phyloP scores from a whole-genome alignment of 2,888 invertebrate species.

The Imbricaverruca yamaguchii region DNA sequence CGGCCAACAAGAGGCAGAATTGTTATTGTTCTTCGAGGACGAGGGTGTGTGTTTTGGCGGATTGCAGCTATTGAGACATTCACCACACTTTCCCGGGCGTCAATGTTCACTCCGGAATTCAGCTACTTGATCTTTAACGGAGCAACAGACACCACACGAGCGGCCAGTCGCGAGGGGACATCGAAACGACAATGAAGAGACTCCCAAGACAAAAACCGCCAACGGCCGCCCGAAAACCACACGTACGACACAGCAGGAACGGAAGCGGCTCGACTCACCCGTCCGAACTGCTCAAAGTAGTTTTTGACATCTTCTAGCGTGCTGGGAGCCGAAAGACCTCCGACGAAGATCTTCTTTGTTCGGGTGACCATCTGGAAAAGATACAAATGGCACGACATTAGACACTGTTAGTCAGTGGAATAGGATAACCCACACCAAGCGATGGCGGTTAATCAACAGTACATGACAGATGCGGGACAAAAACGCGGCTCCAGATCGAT shows the following conservation, averaged over 20 bases:
- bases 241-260: slow-evolving; percentile 17
- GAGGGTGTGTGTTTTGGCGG: too few relatives aligned
- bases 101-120: too few relatives aligned
- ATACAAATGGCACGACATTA: neutral
- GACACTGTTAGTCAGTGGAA: neutral
- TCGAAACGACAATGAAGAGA: too few relatives aligned
- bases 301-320: slow-evolving; percentile 99
- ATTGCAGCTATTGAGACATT: too few relatives aligned
- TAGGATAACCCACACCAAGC: neutral
- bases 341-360: slow-evolving; percentile 99
- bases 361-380: slow-evolving; percentile 92
- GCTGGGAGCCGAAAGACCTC: slow-evolving; percentile 97
- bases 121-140: too few relatives aligned
- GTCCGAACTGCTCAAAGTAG: slow-evolving; percentile 99
- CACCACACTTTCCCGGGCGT: too few relatives aligned
- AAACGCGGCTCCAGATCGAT: neutral
- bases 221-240: too few relatives aligned
- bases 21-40: too few relatives aligned
- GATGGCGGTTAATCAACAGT: neutral
- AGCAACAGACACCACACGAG: too few relatives aligned
- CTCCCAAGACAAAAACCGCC: too few relatives aligned
- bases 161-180: too few relatives aligned
- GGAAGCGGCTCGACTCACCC: slow-evolving; percentile 63
- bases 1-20: too few relatives aligned
- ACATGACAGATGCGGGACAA: neutral